Evolutionary conservation across 2,888 invertebrate species (phyloP), one percentile per base, ranked within the genome.

Genomic region (Tenthredo scrophulariae): DNA sequence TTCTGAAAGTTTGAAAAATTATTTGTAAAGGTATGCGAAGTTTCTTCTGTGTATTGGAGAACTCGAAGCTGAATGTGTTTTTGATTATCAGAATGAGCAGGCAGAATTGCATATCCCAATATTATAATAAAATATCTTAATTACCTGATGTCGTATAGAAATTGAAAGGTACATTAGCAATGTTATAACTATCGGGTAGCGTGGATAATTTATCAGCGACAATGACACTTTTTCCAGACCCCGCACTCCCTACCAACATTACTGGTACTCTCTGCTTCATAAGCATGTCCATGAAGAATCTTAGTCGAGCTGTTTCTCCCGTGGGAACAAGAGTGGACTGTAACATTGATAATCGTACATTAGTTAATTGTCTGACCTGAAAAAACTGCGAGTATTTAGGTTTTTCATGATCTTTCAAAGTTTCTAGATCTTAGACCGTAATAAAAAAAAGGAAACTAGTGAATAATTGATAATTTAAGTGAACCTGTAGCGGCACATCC

Each of bases 141-240:
- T 90, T 89, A 96, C 96, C 96, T 62, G 98, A 98, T 0, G 98
- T 97, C 0, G 98, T 98, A 92, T 99, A 99, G 92, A 98, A 99
- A 94, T 99, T 99, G 92, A 99, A 97, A 0, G 98, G 98, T 18
- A 98, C 98, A 93, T 98, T 98, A 9, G 97, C 96, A 7, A 98
- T 95, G 43, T 97, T 96, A 92, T 96, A 98, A 65, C 96, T 96
- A 10, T 97, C 97, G 0, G 97, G 94, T 50, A 99, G 92, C 0
- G 95, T 93, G 86, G 95, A 95, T 18, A 99, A 94, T 91, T 98
- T 98, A 86, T 98, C 97, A 62, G 96, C 96, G 86, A 98, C 96
- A 75, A 98, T 95, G n/a, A 98, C 98, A 80, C 97, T 97, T 94
- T 99, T 99, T 7, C 99, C 99, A 86, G 97, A 97, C 2, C 98